A percentile compares a stretch with the other conserved stretches of the same genome.
These are phyloP conservation scores for Andrena haemorrhoa DNA, from an alignment of 2,888 invertebrate species.

Conservation along the genomic window DNA sequence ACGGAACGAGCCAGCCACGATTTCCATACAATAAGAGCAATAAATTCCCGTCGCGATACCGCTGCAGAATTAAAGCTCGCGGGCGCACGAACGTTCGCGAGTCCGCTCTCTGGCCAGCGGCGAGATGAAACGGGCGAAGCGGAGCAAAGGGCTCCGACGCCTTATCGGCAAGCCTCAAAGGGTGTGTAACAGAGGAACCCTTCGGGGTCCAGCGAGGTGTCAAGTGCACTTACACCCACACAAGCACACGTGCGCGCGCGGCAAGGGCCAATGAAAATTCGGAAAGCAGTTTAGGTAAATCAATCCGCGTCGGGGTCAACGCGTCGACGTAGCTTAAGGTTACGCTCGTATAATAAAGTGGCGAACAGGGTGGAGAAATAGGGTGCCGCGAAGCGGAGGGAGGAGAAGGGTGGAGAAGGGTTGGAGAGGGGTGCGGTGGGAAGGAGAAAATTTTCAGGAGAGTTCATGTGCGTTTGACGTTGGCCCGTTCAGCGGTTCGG, in stretches of 20 bases:
- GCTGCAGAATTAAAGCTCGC: too few species aligned
- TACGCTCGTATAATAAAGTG: constrained; percentile 70
- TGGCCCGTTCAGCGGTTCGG: constrained; percentile 75
- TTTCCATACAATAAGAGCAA: too few species aligned
- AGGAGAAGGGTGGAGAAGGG: constrained; percentile 41
- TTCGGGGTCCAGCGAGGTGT: constrained; percentile 70
- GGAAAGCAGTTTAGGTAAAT: constrained; percentile 63
- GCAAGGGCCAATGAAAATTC: constrained; percentile 63
- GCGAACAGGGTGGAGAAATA: constrained; percentile 57
- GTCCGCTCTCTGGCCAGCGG: too few species aligned
- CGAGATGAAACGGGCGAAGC: background rate
- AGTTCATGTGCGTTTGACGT: constrained; percentile 79
- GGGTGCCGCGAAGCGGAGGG: constrained; percentile 51
- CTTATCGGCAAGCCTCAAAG: background rate
- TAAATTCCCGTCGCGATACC: too few species aligned
- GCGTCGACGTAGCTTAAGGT: constrained; percentile 68
- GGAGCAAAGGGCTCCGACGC: background rate
- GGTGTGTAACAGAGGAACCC: background rate
- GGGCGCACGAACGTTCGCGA: too few species aligned
- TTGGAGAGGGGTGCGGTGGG: background rate
- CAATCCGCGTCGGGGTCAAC: constrained; percentile 71
- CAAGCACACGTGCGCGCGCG: constrained; percentile 19
- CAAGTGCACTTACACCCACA: constrained; percentile 68
- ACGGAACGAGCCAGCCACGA: background rate
- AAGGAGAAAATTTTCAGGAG: constrained; percentile 62